A percentile compares a stretch with the other conserved stretches of the same genome.
Evolutionary conservation across 2,888 invertebrate species (phyloP).

Genomic region (Tetragnatha montana): DNA sequence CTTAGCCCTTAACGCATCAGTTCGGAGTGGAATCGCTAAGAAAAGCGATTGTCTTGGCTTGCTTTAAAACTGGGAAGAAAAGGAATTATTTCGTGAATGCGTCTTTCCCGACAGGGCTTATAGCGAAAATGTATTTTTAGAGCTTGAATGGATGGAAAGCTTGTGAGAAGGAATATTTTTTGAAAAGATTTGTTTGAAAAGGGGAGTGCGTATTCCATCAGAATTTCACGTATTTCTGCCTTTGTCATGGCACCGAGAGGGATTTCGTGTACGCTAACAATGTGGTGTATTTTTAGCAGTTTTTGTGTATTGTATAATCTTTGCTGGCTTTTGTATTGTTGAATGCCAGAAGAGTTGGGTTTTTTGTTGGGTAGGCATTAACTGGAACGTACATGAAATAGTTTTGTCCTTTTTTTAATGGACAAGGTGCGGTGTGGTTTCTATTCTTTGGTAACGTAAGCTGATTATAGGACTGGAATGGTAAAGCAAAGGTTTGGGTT

Average conservation of each 20-base stretch:
- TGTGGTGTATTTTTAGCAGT: too few species aligned
- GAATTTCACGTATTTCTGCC: neutral
- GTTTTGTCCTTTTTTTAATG: too few species aligned
- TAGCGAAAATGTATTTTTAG: neutral
- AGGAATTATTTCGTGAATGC: neutral
- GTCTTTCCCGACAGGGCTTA: neutral
- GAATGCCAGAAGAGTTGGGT: too few species aligned
- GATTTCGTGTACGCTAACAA: too few species aligned
- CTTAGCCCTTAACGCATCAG: conserved; percentile 1
- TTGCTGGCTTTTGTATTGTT: too few species aligned
- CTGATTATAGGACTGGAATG: too few species aligned
- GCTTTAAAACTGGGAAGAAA: neutral
- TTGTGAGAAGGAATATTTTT: neutral
- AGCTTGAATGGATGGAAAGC: neutral
- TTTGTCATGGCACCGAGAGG: neutral
- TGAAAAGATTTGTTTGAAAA: neutral
- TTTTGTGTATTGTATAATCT: too few species aligned
- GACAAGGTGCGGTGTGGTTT: too few species aligned
- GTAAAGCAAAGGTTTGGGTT: too few species aligned
- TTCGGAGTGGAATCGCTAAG: neutral
- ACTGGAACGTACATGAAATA: too few species aligned
- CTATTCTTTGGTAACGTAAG: too few species aligned
- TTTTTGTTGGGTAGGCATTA: too few species aligned
- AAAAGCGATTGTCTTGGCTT: neutral
- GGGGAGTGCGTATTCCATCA: neutral